These are phyloP conservation scores for Amphimallon solstitiale DNA, from an alignment of 2,888 invertebrate genomes.

Conservation along the genomic window DNA sequence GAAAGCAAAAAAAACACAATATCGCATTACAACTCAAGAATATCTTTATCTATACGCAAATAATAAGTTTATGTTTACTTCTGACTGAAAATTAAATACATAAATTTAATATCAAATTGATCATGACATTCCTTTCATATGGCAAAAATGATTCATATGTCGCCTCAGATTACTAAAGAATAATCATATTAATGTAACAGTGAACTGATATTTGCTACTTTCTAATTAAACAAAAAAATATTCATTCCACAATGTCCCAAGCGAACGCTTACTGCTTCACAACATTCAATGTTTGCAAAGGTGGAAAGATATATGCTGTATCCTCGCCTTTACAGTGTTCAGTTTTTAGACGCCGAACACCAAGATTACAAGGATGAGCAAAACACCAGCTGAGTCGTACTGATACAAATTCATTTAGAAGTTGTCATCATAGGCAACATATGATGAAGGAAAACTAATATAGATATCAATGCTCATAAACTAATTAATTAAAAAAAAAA, in stretches of 20 bases:
- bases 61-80: neutral
- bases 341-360: constrained; percentile 55
- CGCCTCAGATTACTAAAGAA: constrained; percentile 37
- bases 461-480: too few species aligned
- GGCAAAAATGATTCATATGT: neutral
- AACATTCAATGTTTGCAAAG: constrained; percentile 12
- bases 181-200: constrained; percentile 33
- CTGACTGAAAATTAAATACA: too few species aligned
- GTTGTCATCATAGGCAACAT: constrained; percentile 43
- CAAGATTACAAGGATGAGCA: constrained; percentile 61
- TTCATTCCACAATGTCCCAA: constrained; percentile 8
- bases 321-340: constrained; percentile 57
- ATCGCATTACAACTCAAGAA: too few species aligned
- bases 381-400: constrained; percentile 42
- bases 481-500: too few species aligned
- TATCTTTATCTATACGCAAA: too few species aligned
- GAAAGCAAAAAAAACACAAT: too few species aligned
- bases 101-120: too few species aligned
- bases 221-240: neutral
- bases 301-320: constrained; percentile 35
- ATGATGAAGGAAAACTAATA: too few species aligned
- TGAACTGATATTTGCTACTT: constrained; percentile 19
- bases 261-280: constrained; percentile 24
- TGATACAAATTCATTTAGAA: constrained; percentile 39
- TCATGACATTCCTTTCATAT: too few species aligned